These are phyloP conservation scores for Spermophilus dauricus DNA, from an alignment of 2,113 vertebrate genomes.

Conservation along the genomic window DNA sequence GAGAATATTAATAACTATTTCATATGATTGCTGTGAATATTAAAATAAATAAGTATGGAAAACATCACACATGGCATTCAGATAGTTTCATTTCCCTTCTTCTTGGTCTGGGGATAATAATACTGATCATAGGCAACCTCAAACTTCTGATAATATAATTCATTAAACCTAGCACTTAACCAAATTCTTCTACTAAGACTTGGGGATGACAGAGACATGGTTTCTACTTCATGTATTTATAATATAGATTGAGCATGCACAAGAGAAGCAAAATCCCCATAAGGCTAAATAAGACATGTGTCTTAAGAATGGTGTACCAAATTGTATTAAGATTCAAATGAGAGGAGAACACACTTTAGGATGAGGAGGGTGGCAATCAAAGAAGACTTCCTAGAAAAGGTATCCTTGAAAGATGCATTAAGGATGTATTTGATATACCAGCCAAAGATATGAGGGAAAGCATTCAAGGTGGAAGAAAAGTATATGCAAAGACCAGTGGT, in stretches of 20 bases:
- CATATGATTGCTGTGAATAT: neutral
- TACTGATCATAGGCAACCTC: neutral
- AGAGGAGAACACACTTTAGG: neutral
- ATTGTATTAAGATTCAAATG: neutral
- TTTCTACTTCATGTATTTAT: neutral
- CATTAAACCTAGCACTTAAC: neutral
- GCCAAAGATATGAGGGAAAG: neutral
- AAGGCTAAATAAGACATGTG: neutral
- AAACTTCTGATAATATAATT: slow-evolving; percentile 3
- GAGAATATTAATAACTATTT: neutral
- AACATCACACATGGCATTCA: neutral
- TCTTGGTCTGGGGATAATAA: slow-evolving; percentile 16
- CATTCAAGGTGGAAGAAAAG: neutral
- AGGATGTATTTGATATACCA: neutral
- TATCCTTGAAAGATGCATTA: neutral
- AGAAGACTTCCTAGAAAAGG: neutral
- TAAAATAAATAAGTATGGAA: slow-evolving; percentile 1
- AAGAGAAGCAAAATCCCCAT: neutral
- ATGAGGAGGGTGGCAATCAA: neutral
- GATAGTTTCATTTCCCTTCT: neutral
- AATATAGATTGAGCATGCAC: neutral
- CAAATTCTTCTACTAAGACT: neutral
- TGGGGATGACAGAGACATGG: neutral
- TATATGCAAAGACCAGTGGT: neutral
- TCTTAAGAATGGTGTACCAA: neutral